Conservation (phyloP, 2,113 vertebrate genomes). For the Passer domesticus region DNA sequence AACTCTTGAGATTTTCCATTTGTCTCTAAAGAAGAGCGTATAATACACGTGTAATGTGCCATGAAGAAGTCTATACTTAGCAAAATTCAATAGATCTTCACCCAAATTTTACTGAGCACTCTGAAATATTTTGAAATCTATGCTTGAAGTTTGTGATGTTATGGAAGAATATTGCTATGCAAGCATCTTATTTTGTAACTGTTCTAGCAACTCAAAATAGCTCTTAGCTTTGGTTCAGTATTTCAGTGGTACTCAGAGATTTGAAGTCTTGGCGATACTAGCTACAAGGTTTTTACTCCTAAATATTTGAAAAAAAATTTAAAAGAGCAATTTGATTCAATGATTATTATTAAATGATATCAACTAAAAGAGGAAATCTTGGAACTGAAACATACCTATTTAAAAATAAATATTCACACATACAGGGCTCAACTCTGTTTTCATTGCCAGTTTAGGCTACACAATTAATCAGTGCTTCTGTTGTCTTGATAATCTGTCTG, state of each 20-base stretch:
- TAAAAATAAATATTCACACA: constrained; percentile 10
- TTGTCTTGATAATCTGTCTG: constrained; percentile 28
- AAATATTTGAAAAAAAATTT: background rate
- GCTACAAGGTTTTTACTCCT: background rate
- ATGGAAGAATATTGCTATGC: background rate
- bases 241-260: background rate
- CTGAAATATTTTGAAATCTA: background rate
- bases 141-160: background rate
- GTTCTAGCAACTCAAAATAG: background rate
- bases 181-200: background rate
- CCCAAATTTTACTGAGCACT: background rate
- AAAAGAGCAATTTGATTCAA: background rate
- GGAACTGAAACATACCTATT: background rate
- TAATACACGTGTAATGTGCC: background rate
- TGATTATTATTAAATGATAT: background rate
- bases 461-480: constrained; percentile 47
- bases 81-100: background rate
- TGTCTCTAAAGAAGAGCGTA: background rate
- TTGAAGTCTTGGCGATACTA: background rate
- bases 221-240: background rate
- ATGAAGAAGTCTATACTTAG: background rate
- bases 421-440: background rate
- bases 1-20: background rate
- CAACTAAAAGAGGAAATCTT: background rate
- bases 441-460: constrained; percentile 25